Evolutionary conservation across 2,797 vertebrate species (phyloP).

Genomic region (Chelonia mydas): DNA sequence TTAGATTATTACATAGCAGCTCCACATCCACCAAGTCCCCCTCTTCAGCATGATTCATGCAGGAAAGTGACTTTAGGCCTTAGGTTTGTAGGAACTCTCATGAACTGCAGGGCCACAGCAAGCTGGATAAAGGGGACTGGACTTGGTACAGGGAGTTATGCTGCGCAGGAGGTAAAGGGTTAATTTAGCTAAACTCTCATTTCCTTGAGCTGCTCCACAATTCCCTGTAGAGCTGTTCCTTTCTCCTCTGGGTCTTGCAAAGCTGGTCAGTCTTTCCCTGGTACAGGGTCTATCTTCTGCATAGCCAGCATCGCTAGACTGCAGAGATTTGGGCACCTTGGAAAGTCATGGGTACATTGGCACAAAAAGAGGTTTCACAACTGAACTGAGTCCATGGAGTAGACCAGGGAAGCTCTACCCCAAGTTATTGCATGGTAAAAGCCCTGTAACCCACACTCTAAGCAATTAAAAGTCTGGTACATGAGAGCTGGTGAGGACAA

Average conservation of each 20-base stretch:
- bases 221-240: neutral
- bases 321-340: fast-evolving
- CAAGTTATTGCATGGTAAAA: too few relatives aligned
- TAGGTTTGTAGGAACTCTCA: neutral
- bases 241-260: neutral
- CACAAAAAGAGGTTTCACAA: too few relatives aligned
- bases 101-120: neutral
- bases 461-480: too few relatives aligned
- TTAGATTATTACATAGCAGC: neutral
- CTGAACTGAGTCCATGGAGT: too few relatives aligned
- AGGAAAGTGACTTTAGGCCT: neutral
- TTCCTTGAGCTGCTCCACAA: neutral
- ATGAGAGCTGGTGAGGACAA: too few relatives aligned
- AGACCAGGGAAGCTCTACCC: too few relatives aligned
- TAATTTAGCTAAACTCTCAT: neutral
- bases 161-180: neutral
- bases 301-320: neutral
- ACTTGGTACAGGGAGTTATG: neutral
- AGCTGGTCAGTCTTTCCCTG: neutral
- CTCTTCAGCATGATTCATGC: neutral
- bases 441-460: too few relatives aligned
- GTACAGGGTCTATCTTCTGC: neutral
- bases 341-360: neutral
- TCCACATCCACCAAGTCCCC: neutral
- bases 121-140: neutral